Percentiles rank a stretch among this genome's conserved stretches.
Conservation (phyloP, 1,140 invertebrate genomes). For the Temnothorax nylanderi region DNA sequence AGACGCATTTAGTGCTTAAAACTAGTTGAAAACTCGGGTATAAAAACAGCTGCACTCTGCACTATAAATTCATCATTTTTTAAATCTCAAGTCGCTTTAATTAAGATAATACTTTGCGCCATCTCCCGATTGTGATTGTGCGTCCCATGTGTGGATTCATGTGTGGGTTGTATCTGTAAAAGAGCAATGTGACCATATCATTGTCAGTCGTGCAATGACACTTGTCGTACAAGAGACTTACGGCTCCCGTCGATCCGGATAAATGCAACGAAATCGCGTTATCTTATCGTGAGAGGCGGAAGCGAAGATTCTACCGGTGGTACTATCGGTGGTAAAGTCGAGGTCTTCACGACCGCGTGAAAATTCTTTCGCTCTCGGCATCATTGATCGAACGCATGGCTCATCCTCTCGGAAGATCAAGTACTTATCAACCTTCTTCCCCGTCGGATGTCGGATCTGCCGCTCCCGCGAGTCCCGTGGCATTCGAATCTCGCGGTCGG, state of each 20-base stretch:
- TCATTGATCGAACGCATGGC: too few species aligned
- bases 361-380: too few species aligned
- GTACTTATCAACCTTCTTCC: too few species aligned
- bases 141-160: background rate
- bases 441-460: too few species aligned
- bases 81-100: background rate
- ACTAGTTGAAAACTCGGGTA: background rate
- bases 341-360: background rate
- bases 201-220: conserved; percentile 32
- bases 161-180: background rate
- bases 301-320: background rate
- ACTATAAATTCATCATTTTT: background rate
- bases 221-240: background rate
- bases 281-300: background rate
- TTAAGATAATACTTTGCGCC: background rate
- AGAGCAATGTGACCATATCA: background rate
- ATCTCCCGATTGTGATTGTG: background rate
- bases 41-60: background rate
- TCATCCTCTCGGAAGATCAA: too few species aligned
- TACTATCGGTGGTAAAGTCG: background rate
- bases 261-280: background rate
- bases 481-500: conserved; percentile 12
- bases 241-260: background rate
- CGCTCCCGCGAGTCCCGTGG: background rate
- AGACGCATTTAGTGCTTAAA: background rate